Percentiles rank a stretch among this genome's conserved stretches.
phyloP scores from a whole-genome alignment of 2,888 invertebrate species.

The Dysmachus trigonus region DNA sequence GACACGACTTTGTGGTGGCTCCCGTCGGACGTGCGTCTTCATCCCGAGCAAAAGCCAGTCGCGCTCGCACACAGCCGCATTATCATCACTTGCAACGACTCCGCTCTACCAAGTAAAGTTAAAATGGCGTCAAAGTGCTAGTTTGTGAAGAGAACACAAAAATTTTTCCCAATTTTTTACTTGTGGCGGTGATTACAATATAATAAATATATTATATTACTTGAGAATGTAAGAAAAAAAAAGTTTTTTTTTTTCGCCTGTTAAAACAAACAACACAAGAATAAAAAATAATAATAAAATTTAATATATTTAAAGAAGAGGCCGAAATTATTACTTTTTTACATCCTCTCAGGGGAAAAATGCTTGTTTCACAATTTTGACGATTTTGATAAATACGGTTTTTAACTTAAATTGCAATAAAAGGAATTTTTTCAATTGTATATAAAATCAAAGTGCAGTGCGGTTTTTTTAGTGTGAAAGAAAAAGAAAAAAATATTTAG shows the following conservation, averaged over 20 bases:
- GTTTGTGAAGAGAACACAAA: constrained; percentile 44
- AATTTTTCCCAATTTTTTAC: constrained; percentile 44
- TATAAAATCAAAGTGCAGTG: constrained; percentile 30
- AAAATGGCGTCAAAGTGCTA: constrained; percentile 50
- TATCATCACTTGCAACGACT: not conserved
- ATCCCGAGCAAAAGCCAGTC: constrained; percentile 16
- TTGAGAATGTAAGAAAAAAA: constrained; percentile 35
- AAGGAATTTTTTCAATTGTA: too few relatives aligned
- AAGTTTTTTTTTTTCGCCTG: not conserved
- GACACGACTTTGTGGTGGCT: not conserved
- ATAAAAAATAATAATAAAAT: not conserved
- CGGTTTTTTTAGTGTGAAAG: not conserved
- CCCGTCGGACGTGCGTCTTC: constrained; percentile 37
- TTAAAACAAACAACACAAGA: constrained; percentile 41
- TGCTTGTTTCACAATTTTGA: not conserved
- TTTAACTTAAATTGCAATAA: constrained; percentile 8
- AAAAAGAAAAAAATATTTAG: not conserved
- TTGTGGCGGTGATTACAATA: constrained; percentile 42
- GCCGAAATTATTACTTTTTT: not conserved
- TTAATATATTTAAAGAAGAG: not conserved
- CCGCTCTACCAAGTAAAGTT: constrained; percentile 31
- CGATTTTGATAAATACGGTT: not conserved
- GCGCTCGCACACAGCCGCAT: constrained; percentile 33
- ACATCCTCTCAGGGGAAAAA: constrained; percentile 15
- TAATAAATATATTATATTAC: constrained; percentile 34